These are phyloP conservation scores for Amazonetta brasiliensis DNA, from an alignment of 2,797 vertebrate genomes.

Conservation along the genomic window DNA sequence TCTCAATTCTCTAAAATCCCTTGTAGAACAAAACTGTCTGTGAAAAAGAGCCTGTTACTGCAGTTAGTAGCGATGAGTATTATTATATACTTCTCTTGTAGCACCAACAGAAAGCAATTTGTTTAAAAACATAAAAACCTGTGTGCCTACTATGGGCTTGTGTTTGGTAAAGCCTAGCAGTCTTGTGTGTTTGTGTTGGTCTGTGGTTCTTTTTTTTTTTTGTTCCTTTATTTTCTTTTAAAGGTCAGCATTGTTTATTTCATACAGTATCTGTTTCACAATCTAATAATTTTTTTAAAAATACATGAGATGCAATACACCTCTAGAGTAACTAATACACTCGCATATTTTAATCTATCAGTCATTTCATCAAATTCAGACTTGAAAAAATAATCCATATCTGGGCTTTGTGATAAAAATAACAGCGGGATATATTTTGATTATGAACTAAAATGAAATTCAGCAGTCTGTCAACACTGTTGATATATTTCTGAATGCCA, in stretches of 20 bases:
- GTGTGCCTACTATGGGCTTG: not conserved
- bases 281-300: not conserved
- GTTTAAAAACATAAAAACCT: not conserved
- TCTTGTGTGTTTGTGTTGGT: not conserved
- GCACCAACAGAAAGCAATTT: not conserved
- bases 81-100: not conserved
- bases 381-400: constrained; percentile 45
- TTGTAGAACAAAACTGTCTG: not conserved
- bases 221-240: not conserved
- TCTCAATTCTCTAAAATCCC: not conserved
- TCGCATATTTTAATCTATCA: not conserved
- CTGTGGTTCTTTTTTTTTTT: not conserved
- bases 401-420: constrained; percentile 50
- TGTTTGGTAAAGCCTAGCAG: not conserved
- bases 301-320: not conserved
- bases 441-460: constrained; percentile 10
- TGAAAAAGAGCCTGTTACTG: not conserved
- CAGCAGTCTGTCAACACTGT: constrained; percentile 44
- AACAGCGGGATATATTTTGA: constrained; percentile 37
- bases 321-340: not conserved
- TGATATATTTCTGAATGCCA: constrained; percentile 57
- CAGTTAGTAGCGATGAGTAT: not conserved
- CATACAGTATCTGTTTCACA: not conserved
- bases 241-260: not conserved
- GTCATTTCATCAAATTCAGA: constrained; percentile 17